Conservation (phyloP, 2,113 vertebrate species). For the Drymodes brunneopygia region DNA sequence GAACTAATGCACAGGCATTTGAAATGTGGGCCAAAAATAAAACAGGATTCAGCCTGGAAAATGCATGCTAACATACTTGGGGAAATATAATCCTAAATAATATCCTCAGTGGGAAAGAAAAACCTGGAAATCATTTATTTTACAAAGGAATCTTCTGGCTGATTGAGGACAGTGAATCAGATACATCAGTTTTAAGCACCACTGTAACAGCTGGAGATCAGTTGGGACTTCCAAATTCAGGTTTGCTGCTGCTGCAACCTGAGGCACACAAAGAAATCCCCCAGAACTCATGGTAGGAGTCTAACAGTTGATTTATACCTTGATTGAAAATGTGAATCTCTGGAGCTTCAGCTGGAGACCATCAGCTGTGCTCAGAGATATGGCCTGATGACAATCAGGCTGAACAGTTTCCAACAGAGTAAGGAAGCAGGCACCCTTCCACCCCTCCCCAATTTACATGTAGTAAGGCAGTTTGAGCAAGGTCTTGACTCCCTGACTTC, state of each 20-base stretch:
- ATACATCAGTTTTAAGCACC: not conserved
- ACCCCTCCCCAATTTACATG: not conserved
- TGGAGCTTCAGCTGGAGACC: not conserved
- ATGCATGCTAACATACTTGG: not conserved
- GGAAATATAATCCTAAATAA: constrained; percentile 42
- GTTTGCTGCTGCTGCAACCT: not conserved
- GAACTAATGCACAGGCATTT: constrained; percentile 31
- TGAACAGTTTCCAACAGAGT: not conserved
- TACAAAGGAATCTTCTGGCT: constrained; percentile 25
- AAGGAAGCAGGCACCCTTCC: not conserved
- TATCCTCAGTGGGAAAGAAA: constrained; percentile 19
- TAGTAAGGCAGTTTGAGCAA: not conserved
- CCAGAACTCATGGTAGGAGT: not conserved
- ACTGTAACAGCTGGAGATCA: not conserved
- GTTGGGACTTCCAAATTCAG: constrained; percentile 1
- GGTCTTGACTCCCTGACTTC: not conserved
- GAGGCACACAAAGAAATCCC: constrained; percentile 13
- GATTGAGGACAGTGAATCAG: not conserved
- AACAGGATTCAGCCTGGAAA: constrained; percentile 34
- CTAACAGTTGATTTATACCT: constrained; percentile 18
- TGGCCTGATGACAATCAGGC: fast-evolving
- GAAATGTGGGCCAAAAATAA: constrained; percentile 9
- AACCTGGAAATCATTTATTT: constrained; percentile 41
- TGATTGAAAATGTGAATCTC: not conserved
- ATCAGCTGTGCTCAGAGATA: not conserved